These are phyloP conservation scores for Clusia tigrina DNA, from an alignment of 2,888 invertebrate genomes.

Conservation along the genomic window DNA sequence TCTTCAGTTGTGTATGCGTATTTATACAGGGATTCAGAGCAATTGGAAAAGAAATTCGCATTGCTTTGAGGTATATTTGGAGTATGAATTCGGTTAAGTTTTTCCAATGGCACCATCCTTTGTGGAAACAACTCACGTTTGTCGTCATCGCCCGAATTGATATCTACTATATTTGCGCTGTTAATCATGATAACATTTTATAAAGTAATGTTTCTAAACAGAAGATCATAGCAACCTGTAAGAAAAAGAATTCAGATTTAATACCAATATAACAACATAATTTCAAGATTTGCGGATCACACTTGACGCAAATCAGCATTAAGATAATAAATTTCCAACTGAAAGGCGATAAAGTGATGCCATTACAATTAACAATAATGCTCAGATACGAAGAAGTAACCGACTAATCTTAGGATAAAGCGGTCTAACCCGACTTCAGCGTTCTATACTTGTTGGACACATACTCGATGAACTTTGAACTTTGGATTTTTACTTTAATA, in stretches of 20 bases:
- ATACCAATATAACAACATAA: no score
- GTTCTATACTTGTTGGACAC: no score
- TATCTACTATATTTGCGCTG: slow-evolving; percentile 38
- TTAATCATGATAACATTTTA: slow-evolving; percentile 37
- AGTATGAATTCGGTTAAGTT: slow-evolving; percentile 1
- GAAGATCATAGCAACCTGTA: slow-evolving; percentile 34
- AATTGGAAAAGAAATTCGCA: neutral
- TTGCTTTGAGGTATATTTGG: slow-evolving; percentile 21
- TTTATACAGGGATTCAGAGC: neutral
- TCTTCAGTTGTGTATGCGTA: slow-evolving; percentile 15
- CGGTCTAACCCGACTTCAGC: no score
- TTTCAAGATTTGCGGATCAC: no score
- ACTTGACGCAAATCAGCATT: no score
- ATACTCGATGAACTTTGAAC: no score
- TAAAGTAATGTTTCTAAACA: slow-evolving; percentile 16
- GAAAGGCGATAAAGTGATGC: no score
- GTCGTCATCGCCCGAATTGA: slow-evolving; percentile 20
- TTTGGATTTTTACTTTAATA: no score
- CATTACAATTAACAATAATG: no score
- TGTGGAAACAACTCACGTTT: slow-evolving; percentile 21
- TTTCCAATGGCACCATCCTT: slow-evolving; percentile 34
- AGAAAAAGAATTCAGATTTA: slow-evolving; percentile 3
- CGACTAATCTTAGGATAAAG: no score
- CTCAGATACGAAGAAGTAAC: no score
- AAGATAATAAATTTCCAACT: no score